These are phyloP conservation scores for Ctenodactylus gundi DNA, from an alignment of 2,113 vertebrate species.

Conservation along the genomic window DNA sequence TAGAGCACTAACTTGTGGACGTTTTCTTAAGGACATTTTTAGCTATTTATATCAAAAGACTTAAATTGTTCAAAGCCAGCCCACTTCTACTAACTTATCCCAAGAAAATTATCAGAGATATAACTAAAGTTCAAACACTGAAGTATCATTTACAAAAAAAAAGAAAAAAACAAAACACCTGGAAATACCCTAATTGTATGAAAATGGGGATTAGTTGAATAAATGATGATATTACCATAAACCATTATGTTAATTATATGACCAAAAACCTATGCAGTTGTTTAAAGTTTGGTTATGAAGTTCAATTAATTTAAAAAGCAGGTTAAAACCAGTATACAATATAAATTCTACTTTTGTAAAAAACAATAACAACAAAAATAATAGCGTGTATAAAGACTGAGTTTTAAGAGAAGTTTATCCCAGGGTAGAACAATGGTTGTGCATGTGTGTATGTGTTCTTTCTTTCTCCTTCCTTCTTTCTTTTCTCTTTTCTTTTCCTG, in stretches of 20 bases:
- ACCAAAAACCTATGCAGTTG: neutral
- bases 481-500: too few relatives aligned
- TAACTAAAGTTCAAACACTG: neutral
- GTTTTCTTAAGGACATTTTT: neutral
- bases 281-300: neutral
- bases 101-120: neutral
- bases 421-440: neutral
- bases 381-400: neutral
- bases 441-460: too few relatives aligned
- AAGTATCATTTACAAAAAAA: constrained; percentile 26
- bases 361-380: neutral
- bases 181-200: neutral
- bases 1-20: neutral
- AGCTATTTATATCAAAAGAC: neutral
- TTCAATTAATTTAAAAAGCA: constrained; percentile 20
- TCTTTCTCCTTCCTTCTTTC: too few relatives aligned
- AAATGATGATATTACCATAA: neutral
- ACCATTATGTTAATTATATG: neutral
- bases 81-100: neutral
- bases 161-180: neutral
- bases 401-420: too few relatives aligned
- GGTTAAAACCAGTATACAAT: neutral
- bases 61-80: neutral
- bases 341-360: neutral
- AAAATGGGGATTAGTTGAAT: neutral